A percentile compares a stretch with the other conserved stretches of the same genome.
phyloP scores from a whole-genome alignment of 1,140 invertebrate species.

The Phymastichus coffea region DNA sequence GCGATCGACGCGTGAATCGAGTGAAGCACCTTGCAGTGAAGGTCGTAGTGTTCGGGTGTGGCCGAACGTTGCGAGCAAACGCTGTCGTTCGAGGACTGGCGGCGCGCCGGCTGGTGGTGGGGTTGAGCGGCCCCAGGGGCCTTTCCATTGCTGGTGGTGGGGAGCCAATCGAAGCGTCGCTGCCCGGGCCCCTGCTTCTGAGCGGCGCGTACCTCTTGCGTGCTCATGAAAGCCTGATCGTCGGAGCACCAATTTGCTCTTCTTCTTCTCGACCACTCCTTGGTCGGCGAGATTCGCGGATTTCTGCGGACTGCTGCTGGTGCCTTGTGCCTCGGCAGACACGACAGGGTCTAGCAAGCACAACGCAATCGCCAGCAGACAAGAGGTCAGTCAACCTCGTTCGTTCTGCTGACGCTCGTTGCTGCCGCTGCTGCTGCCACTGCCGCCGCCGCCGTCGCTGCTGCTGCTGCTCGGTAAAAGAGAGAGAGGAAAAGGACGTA shows the following conservation, averaged over 20 bases:
- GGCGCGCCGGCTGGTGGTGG: slow-evolving; percentile 32
- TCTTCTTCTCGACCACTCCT: slow-evolving; percentile 58
- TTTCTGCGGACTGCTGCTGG: slow-evolving; percentile 16
- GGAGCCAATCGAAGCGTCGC: slow-evolving; percentile 38
- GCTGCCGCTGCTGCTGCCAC: no score
- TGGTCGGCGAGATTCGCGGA: slow-evolving; percentile 31
- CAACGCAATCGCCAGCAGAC: slow-evolving; percentile 1
- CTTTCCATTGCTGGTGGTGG: slow-evolving; percentile 17
- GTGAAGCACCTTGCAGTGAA: slow-evolving; percentile 52
- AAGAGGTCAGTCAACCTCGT: slow-evolving; percentile 22
- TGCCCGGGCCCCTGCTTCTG: slow-evolving; percentile 31
- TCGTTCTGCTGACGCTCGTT: not conserved
- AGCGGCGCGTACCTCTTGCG: slow-evolving; percentile 40
- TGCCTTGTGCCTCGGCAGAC: slow-evolving; percentile 1
- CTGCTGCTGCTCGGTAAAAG: no score
- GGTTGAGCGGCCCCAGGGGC: slow-evolving; percentile 32
- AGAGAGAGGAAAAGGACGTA: slow-evolving; percentile 7
- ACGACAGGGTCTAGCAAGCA: not conserved
- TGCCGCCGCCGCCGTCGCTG: no score
- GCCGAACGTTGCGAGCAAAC: slow-evolving; percentile 36
- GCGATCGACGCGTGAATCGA: no score
- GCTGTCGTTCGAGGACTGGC: slow-evolving; percentile 44
- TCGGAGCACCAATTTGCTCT: slow-evolving; percentile 58
- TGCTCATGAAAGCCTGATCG: slow-evolving; percentile 47
- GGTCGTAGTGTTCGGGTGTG: slow-evolving; percentile 49